Evolutionary conservation across 2,113 vertebrate species (phyloP).

Genomic region (Rana temporaria): DNA sequence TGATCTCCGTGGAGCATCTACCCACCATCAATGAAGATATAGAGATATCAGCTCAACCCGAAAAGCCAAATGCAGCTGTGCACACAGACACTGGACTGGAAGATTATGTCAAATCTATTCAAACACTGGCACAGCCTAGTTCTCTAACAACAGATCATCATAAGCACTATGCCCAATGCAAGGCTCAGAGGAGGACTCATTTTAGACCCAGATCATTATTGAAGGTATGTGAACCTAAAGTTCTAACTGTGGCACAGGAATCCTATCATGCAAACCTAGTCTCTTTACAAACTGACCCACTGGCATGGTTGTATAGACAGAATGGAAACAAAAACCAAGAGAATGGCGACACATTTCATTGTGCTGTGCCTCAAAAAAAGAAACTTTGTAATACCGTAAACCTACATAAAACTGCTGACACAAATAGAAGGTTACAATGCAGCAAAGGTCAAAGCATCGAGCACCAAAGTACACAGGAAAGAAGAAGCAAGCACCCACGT

Average conservation of each 20-base stretch:
- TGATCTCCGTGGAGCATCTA: constrained; percentile 7
- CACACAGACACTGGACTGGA: constrained; percentile 32
- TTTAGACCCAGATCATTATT: not conserved
- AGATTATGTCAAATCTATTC: constrained; percentile 50
- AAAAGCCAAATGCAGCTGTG: not conserved
- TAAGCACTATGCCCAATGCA: not conserved
- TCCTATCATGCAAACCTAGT: not conserved
- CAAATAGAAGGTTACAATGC: not conserved
- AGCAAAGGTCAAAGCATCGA: not conserved
- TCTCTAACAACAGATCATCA: not conserved
- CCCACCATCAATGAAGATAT: constrained; percentile 32
- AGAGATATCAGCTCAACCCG: not conserved
- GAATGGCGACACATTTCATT: not conserved
- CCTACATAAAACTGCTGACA: not conserved
- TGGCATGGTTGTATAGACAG: constrained; percentile 38
- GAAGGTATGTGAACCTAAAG: constrained; percentile 4
- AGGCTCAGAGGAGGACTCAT: not conserved
- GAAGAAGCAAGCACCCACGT: not conserved
- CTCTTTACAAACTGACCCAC: constrained; percentile 6
- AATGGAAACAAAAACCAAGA: constrained; percentile 34
- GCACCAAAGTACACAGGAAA: not conserved
- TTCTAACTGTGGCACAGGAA: not conserved
- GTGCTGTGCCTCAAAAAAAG: not conserved
- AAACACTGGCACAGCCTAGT: constrained; percentile 44
- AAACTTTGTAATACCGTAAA: not conserved